phyloP scores from a whole-genome alignment of 2,797 vertebrate species.

The Bradypodion ventrale region DNA sequence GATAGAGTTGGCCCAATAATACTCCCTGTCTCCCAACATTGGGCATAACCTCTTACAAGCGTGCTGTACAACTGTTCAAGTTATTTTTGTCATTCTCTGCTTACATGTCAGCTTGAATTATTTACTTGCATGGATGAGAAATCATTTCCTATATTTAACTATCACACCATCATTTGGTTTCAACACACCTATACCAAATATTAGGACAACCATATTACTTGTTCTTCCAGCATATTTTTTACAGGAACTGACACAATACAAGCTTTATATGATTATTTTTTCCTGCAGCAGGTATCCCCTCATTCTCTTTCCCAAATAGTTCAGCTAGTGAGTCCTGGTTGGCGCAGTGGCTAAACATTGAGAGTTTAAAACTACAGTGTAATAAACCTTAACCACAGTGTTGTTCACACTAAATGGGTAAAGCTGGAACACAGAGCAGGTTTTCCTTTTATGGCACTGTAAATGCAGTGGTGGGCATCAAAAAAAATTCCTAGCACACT shows the following conservation, averaged over 20 bases:
- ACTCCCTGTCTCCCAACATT: not conserved
- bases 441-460: not conserved
- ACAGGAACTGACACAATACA: not conserved
- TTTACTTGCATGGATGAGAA: not conserved
- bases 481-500: too few relatives aligned
- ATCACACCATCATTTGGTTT: not conserved
- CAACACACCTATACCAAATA: not conserved
- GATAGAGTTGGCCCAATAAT: too few relatives aligned
- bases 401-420: not conserved
- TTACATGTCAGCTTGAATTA: not conserved
- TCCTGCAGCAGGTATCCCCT: not conserved
- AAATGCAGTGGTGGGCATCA: too few relatives aligned
- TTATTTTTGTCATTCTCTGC: too few relatives aligned
- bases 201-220: not conserved
- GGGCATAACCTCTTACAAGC: not conserved
- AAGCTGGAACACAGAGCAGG: not conserved
- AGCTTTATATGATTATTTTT: too few relatives aligned
- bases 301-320: not conserved
- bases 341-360: too few relatives aligned
- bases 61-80: not conserved
- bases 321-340: not conserved
- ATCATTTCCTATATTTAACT: constrained; percentile 14
- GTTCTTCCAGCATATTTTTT: not conserved
- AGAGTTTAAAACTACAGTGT: not conserved
- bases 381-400: not conserved